Evolutionary conservation across 53 echinoderm and acorn worm genomes (phyloP), one percentile per base, ranked within the genome.

Genomic region (Patiria pectinifera): DNA sequence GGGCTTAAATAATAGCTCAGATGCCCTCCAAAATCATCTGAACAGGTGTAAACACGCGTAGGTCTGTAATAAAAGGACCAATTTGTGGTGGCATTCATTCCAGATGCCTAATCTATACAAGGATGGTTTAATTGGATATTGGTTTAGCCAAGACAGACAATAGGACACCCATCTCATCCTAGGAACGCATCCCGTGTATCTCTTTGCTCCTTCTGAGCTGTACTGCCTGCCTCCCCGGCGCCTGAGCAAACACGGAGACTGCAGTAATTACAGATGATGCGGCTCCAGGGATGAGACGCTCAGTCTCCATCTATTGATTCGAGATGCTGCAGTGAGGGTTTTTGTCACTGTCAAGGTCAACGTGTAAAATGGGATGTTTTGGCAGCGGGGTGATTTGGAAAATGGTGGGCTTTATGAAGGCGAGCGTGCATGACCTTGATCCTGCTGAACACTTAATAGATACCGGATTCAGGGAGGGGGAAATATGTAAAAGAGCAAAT

Each of bases 291-390:
- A 86, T 72, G 72, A 69, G 74, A 15, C 72, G 26, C 45, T 48
- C 47, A n/a, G 70, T 85, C 26, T 23, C 82, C 23, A 16, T 6
- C 53, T 53, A 86, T 86, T 86, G 75, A 86, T 86, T 86, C 48
- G 71, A 11, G 48, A 71, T 86, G 11, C 75, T 24, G 4, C 14
- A 21, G n/a, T 69, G 44, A 3, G 74, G 70, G 47, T 23, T 6
- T 48, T 48, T 85, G 85, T 85, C 71, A 46, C 44, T 85, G 46
- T 45, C 85, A 85, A 85, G 85, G 85, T 70, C 70, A 47, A 11
- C 59, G 11, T 4, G 35, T 70, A 26, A 71, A 22, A 85, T 19
- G 24, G 24, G 15, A 62, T 62, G 49, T 16, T 82, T 23, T 16
- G 60, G 43, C 0, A 14, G 44, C 6, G 83, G 35, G 43, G 26